These are phyloP conservation scores for Siniperca knerii DNA, from an alignment of 2,113 vertebrate species.

Conservation along the genomic window DNA sequence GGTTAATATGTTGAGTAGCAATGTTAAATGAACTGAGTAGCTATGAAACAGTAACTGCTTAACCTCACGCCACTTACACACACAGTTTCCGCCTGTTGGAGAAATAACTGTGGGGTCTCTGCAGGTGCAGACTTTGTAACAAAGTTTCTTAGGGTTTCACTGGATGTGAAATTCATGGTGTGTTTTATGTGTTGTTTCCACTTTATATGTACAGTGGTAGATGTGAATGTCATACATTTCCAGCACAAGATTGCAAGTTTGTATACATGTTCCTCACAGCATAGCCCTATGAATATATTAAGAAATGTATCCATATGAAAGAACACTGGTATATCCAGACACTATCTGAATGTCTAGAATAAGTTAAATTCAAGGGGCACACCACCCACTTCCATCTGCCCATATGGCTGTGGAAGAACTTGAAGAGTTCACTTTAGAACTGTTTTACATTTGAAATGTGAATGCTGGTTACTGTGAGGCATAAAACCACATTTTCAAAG, in stretches of 20 bases:
- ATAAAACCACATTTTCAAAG: slow-evolving; percentile 27
- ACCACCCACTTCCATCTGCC: slow-evolving; percentile 48
- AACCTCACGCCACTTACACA: slow-evolving; percentile 10
- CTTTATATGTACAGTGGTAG: neutral
- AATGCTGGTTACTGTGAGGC: slow-evolving; percentile 14
- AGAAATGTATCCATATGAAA: neutral
- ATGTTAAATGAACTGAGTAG: slow-evolving; percentile 39
- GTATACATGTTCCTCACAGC: neutral
- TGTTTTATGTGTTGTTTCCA: slow-evolving; percentile 17
- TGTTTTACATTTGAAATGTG: slow-evolving; percentile 34
- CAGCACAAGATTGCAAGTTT: neutral
- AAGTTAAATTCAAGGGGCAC: slow-evolving; percentile 36
- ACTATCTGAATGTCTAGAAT: slow-evolving; percentile 24
- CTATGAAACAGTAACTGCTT: slow-evolving; percentile 38
- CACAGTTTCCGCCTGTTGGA: slow-evolving; percentile 10
- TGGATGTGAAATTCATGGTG: neutral
- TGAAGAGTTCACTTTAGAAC: slow-evolving; percentile 30
- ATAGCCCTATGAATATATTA: slow-evolving; percentile 5
- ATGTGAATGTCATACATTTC: neutral
- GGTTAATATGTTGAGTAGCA: slow-evolving; percentile 33
- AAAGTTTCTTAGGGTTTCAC: slow-evolving; percentile 4
- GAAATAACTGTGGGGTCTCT: slow-evolving; percentile 10
- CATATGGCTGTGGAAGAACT: slow-evolving; percentile 29
- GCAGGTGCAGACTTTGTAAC: slow-evolving; percentile 16
- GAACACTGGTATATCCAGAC: slow-evolving; percentile 13